These are phyloP conservation scores for Proteles cristata DNA, from an alignment of 2,113 vertebrate species.

Conservation along the genomic window DNA sequence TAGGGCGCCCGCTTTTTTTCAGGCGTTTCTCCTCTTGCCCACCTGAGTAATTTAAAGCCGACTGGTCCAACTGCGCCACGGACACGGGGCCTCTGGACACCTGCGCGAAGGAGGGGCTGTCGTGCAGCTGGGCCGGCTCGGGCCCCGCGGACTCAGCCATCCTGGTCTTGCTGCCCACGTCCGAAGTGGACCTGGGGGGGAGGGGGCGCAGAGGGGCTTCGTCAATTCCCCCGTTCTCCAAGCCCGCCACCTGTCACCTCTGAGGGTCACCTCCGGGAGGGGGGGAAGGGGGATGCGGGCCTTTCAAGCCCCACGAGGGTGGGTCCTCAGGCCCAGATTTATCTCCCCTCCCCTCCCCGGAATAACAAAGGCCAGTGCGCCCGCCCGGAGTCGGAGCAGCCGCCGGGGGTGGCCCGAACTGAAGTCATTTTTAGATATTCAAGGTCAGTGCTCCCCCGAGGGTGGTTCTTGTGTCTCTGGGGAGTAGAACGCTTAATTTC, in stretches of 20 bases:
- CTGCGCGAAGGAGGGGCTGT: conserved; percentile 90
- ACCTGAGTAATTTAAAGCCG: conserved; percentile 97
- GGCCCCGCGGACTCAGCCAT: conserved; percentile 89
- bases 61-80: conserved; percentile 91
- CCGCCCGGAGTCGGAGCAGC: not conserved
- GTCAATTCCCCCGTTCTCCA: not conserved
- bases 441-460: conserved; percentile 25
- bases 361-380: not conserved
- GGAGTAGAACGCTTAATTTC: conserved; percentile 61
- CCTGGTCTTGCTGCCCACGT: conserved; percentile 94
- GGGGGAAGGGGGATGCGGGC: too few relatives aligned
- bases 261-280: not conserved
- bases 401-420: not conserved
- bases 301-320: not conserved
- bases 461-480: not conserved
- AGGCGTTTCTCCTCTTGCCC: conserved; percentile 30
- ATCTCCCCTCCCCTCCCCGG: not conserved
- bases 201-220: not conserved
- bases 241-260: not conserved
- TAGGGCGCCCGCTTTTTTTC: not conserved
- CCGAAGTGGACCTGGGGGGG: conserved; percentile 92
- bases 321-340: not conserved
- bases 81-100: conserved; percentile 90
- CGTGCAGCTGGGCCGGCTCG: conserved; percentile 88
- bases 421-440: not conserved